Base-by-base conservation (phyloP, 2,888 invertebrate genomes). In the Zaprionus bogoriensis region DNA sequence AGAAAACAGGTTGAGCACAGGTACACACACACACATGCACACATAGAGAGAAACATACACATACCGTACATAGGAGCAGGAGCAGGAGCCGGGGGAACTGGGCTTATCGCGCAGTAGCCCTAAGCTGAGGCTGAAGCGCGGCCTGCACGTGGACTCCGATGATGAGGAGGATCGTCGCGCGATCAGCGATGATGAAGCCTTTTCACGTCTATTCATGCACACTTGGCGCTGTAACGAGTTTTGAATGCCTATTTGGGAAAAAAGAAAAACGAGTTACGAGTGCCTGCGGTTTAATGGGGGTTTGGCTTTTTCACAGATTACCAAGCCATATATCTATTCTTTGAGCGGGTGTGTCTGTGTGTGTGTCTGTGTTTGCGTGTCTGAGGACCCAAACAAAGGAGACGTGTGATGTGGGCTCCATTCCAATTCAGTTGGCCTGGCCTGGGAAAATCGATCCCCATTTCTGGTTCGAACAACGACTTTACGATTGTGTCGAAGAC, bases 261-360 rank as follows among this genome's bases (percentile, higher is more conserved):
- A 65, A 67, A 61, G 48, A 57, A 65, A 55, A 82, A 82, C 75
- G 73, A 79, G 85, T 79, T 85, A 68, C 65, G 77, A 68, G 74
- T 64, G 72, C 71, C 77, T 83, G 82, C 64, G 82, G 82, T 82
- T 82, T 85, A 70, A 82, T 82, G 85, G 79, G 77, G 82, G 82
- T 79, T 82, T 82, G 82, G 82, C 77, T 81, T 82, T 82, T 82
- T 84, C 85, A 83, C 85, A 82, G 85, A 83, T 83, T 82, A 85
- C 74, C 79, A 77, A 83, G 70, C 64, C 57, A 77, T 84, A 71
- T 61, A 36, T 54, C 45, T 62, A 68, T 83, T 80, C 77, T 77
- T 58, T 32, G 17, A 9, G 6, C 19, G 20, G 54, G 51, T 52
- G 52, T 57, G 60, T 54, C 30, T 19, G 6, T 9, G 38, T 32